phyloP scores from a whole-genome alignment of 64 coral and sea anemone genomes.

The Cladopsammia gracilis region DNA sequence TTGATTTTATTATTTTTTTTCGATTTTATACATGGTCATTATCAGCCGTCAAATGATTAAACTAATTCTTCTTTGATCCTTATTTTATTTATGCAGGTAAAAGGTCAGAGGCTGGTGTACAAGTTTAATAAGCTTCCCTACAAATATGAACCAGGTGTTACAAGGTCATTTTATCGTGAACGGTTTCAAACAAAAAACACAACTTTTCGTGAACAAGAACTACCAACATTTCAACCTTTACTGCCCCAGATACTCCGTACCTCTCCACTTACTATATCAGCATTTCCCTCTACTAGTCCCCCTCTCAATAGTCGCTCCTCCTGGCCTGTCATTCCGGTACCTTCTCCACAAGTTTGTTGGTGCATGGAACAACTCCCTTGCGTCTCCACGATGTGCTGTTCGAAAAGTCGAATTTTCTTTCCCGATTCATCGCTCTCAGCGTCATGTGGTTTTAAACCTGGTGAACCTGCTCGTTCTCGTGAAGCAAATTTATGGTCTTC shows the following conservation, averaged over 20 bases:
- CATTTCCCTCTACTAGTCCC: not conserved
- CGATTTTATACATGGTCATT: no score
- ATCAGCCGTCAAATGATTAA: no score
- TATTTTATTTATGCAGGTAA: slow-evolving; percentile 57
- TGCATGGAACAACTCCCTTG: not conserved
- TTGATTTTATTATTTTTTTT: no score
- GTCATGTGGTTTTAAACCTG: not conserved
- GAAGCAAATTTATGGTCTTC: no score
- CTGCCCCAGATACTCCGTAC: not conserved
- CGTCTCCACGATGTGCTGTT: not conserved
- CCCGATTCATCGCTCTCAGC: not conserved
- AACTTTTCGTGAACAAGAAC: not conserved
- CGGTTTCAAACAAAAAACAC: not conserved
- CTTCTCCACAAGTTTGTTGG: not conserved
- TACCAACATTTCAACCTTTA: not conserved
- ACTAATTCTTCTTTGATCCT: not conserved
- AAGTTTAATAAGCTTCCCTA: slow-evolving; percentile 96
- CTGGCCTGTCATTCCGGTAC: not conserved
- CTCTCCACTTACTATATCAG: not conserved
- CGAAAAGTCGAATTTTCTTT: not conserved
- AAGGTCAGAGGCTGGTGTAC: slow-evolving; percentile 92
- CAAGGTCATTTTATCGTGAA: not conserved
- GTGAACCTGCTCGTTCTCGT: not conserved
- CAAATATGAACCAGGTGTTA: slow-evolving; percentile 65
- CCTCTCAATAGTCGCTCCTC: no score